Evolutionary conservation across 2,888 invertebrate species (phyloP).

Genomic region (Euphydryas editha): DNA sequence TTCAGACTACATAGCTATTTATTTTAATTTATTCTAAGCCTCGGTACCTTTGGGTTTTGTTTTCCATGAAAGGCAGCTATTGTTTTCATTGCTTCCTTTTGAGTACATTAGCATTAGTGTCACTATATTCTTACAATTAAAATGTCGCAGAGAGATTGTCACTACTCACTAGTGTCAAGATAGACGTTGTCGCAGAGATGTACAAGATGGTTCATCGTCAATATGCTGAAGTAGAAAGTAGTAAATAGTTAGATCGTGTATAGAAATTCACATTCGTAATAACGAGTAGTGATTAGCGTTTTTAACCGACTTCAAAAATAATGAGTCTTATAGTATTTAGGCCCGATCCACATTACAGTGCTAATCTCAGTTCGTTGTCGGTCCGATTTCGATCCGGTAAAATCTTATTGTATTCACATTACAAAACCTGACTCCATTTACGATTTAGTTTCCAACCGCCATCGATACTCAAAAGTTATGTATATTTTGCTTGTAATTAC

Average conservation of each 20-base stretch:
- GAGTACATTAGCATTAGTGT: constrained; percentile 2
- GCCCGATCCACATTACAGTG: too few species aligned
- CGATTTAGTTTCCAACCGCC: too few species aligned
- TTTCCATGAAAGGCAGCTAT: constrained; percentile 15
- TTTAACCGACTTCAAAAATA: too few species aligned
- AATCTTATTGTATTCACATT: too few species aligned
- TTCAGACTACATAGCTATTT: constrained; percentile 35
- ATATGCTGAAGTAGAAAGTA: constrained; percentile 21
- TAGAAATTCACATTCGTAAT: not conserved
- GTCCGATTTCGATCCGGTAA: too few species aligned
- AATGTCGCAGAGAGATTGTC: constrained; percentile 14
- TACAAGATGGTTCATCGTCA: constrained; percentile 5
- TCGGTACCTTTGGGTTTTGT: constrained; percentile 21
- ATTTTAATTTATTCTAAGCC: constrained; percentile 24
- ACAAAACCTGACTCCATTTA: too few species aligned
- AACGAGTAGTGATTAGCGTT: not conserved
- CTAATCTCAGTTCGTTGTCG: too few species aligned
- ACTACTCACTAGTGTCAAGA: constrained; percentile 30
- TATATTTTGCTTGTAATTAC: too few species aligned
- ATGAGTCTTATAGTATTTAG: too few species aligned
- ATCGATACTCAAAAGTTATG: too few species aligned
- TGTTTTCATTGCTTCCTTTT: constrained; percentile 16
- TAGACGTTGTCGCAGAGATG: constrained; percentile 20
- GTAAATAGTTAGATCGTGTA: constrained; percentile 4
- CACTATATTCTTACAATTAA: not conserved